These are phyloP conservation scores for Sitobion miscanthi DNA, from an alignment of 1,140 invertebrate genomes.

Conservation along the genomic window DNA sequence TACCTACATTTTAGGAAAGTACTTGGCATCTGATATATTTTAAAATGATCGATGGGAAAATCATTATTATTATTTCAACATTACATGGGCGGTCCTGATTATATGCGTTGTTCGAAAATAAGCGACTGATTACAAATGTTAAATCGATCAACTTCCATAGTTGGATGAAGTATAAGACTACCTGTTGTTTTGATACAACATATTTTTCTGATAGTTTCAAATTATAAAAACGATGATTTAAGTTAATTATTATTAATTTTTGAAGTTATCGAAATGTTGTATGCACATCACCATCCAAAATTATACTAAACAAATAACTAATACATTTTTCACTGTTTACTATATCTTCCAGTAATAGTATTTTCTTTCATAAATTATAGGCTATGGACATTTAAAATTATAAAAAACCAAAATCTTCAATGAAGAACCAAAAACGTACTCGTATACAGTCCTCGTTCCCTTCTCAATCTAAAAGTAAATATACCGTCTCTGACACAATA, in stretches of 20 bases:
- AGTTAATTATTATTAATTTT: no score
- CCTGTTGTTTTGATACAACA: no score
- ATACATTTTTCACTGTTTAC: background rate
- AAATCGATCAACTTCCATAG: background rate
- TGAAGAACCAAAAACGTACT: background rate
- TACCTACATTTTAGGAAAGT: background rate
- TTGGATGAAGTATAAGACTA: no score
- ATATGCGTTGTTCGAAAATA: background rate
- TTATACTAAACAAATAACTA: background rate
- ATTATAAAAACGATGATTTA: no score
- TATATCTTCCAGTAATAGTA: background rate
- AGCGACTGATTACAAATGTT: background rate
- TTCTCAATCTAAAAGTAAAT: background rate
- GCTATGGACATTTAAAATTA: background rate
- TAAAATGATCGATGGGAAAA: background rate
- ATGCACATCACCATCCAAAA: background rate
- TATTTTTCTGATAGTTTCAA: background rate
- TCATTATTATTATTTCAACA: background rate
- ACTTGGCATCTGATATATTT: background rate
- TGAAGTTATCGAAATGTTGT: no score
- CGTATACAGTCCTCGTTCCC: background rate
- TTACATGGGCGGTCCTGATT: no score
- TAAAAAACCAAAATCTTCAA: background rate
- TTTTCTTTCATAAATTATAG: background rate
- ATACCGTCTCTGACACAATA: no score